phyloP scores from a whole-genome alignment of 2,113 vertebrate genomes.

The Syngnathus floridae region DNA sequence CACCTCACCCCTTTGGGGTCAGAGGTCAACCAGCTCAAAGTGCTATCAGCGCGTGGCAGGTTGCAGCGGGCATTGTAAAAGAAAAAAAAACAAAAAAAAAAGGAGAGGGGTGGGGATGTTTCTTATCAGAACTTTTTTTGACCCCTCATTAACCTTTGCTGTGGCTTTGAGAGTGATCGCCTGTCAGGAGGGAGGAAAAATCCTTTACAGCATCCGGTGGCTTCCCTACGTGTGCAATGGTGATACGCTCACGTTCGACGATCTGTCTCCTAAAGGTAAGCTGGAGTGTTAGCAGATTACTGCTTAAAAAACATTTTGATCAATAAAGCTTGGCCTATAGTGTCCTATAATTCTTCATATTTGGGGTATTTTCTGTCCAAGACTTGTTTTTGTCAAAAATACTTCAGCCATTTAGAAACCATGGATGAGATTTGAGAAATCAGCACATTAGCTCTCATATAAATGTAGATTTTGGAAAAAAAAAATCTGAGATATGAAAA shows the following conservation, averaged over 20 bases:
- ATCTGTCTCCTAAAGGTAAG: constrained; percentile 1
- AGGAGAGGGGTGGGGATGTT: constrained; percentile 23
- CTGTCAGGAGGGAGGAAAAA: constrained; percentile 40
- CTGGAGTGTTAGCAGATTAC: neutral
- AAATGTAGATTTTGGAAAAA: no score
- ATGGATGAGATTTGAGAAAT: no score
- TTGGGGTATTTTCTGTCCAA: no score
- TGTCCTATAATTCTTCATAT: no score
- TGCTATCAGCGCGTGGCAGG: constrained; percentile 68
- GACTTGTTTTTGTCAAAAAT: no score
- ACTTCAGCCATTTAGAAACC: no score
- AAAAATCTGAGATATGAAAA: no score
- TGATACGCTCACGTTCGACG: constrained; percentile 26
- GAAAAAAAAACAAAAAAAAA: neutral
- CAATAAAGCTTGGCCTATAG: no score
- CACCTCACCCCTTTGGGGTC: constrained; percentile 56
- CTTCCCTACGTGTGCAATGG: constrained; percentile 14
- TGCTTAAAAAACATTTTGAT: neutral
- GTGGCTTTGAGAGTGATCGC: constrained; percentile 52
- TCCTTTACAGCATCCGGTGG: constrained; percentile 55
- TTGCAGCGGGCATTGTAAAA: constrained; percentile 44
- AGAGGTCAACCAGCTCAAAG: constrained; percentile 60
- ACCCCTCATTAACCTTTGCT: constrained; percentile 71
- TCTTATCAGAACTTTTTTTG: constrained; percentile 65
- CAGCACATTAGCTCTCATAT: no score